Evolutionary conservation across 2,113 vertebrate species (phyloP).

Genomic region (Lophochroa leadbeateri): DNA sequence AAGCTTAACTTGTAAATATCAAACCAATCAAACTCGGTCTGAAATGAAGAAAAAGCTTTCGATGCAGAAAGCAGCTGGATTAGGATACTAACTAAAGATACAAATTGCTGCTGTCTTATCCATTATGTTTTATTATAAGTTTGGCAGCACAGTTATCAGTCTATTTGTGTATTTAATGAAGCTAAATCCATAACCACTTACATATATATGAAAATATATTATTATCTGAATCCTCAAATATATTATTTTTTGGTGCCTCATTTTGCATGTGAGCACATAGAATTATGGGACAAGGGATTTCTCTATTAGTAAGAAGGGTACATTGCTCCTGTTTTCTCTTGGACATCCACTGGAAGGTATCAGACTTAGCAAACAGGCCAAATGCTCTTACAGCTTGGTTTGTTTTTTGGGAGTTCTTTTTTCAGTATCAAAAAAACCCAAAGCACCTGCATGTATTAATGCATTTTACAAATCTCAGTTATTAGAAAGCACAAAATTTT

Average conservation of each 20-base stretch:
- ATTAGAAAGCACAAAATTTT: not conserved
- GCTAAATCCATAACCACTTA: not conserved
- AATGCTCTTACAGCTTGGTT: not conserved
- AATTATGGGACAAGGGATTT: not conserved
- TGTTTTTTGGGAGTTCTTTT: not conserved
- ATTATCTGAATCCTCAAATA: not conserved
- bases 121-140: not conserved
- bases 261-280: not conserved
- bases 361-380: not conserved
- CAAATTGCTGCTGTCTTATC: not conserved
- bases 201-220: not conserved
- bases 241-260: not conserved
- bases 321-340: not conserved
- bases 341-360: not conserved
- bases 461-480: not conserved
- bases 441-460: not conserved
- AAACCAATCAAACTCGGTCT: not conserved
- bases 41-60: not conserved
- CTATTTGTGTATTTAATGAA: not conserved
- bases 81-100: not conserved
- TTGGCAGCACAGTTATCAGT: not conserved
- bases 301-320: not conserved
- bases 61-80: not conserved
- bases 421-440: not conserved
- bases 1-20: not conserved